These are phyloP conservation scores for Smutsia temminckii DNA, from an alignment of 2,797 vertebrate species.

Conservation along the genomic window DNA sequence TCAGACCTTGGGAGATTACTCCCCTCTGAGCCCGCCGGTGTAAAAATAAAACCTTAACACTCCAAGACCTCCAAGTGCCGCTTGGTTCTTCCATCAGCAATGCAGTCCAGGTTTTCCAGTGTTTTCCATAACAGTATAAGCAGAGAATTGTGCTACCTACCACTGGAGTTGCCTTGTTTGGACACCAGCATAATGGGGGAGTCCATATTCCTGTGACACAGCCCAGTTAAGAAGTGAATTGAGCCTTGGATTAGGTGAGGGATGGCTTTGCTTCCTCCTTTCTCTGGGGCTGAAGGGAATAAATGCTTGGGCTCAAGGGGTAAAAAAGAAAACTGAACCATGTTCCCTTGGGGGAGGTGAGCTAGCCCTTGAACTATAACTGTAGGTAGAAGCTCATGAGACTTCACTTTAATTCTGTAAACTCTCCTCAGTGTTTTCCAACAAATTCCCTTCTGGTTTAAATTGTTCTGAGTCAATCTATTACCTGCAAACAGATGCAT, in stretches of 20 bases:
- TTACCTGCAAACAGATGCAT: no score
- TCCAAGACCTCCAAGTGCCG: no score
- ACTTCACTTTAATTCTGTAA: no score
- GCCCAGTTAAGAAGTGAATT: neutral
- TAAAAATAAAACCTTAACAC: no score
- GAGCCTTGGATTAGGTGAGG: neutral
- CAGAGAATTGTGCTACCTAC: neutral
- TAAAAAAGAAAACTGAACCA: neutral
- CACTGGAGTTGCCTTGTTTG: neutral
- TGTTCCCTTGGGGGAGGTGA: neutral
- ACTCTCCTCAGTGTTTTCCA: no score
- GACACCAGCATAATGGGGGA: fast-evolving
- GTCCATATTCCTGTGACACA: neutral
- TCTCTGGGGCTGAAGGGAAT: neutral
- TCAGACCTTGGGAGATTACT: no score
- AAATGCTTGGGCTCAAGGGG: neutral
- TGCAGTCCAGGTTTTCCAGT: no score
- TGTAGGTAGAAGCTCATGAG: neutral
- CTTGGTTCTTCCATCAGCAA: no score
- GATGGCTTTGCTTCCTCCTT: neutral
- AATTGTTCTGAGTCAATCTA: no score
- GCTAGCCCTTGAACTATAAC: neutral
- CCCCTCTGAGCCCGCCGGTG: no score
- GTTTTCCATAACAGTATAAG: neutral
- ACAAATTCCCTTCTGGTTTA: no score